Evolutionary conservation across 2,797 vertebrate species (phyloP).

Genomic region (Podargus strigoides): DNA sequence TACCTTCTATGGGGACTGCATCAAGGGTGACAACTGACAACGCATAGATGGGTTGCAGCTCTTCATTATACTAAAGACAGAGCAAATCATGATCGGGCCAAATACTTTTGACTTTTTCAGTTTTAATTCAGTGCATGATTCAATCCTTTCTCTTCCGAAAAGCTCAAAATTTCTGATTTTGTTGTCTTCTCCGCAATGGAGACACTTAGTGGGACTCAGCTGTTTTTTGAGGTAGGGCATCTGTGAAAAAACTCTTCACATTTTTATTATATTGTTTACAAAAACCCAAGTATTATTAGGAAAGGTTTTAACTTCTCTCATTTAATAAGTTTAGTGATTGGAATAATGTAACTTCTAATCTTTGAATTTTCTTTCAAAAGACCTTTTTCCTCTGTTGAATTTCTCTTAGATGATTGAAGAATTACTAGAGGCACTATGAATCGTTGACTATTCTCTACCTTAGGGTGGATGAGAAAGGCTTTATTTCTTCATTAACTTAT

Average conservation of each 20-base stretch:
- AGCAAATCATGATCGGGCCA: neutral
- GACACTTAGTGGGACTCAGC: neutral
- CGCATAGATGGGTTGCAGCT: neutral
- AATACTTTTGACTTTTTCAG: neutral
- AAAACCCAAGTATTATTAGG: neutral
- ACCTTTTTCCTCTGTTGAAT: neutral
- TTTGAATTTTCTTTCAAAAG: neutral
- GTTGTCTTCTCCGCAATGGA: neutral
- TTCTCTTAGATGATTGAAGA: neutral
- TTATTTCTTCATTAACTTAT: neutral
- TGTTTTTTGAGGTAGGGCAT: neutral
- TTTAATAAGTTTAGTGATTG: neutral
- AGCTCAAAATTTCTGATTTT: neutral
- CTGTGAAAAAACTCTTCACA: neutral
- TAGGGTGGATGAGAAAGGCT: neutral
- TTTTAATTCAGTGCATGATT: neutral
- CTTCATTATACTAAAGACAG: neutral
- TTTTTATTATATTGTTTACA: neutral
- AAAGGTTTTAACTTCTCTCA: neutral
- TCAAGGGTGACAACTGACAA: neutral
- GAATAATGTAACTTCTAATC: neutral
- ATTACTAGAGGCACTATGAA: neutral
- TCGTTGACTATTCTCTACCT: neutral
- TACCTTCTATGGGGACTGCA: neutral
- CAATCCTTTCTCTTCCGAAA: neutral